phyloP scores from a whole-genome alignment of 2,888 invertebrate genomes.

The Dioctria linearis region DNA sequence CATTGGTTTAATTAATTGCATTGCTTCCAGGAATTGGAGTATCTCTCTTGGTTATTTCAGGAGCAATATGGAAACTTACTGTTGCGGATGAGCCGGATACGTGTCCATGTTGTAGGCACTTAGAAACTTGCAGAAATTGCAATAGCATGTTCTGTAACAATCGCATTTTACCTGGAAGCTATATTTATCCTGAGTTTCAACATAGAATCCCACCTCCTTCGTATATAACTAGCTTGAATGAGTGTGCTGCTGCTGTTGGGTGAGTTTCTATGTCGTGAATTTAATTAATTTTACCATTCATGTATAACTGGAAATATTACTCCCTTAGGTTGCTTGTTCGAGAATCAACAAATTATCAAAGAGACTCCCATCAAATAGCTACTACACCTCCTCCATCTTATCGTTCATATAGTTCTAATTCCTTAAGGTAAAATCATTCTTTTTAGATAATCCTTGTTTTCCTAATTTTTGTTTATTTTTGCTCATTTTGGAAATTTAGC shows the following conservation, averaged over 20 bases:
- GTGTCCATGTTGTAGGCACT: slow-evolving; percentile 77
- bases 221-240: slow-evolving; percentile 96
- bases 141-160: slow-evolving; percentile 80
- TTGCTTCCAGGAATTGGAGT: slow-evolving; percentile 87
- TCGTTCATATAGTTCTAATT: slow-evolving; percentile 87
- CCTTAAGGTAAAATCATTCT: slow-evolving; percentile 75
- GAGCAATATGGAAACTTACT: slow-evolving; percentile 93
- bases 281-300: slow-evolving; percentile 15
- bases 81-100: slow-evolving; percentile 81
- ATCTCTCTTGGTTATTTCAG: slow-evolving; percentile 92
- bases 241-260: slow-evolving; percentile 89
- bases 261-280: slow-evolving; percentile 61
- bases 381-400: slow-evolving; percentile 96
- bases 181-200: slow-evolving; percentile 97
- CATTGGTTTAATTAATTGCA: neutral
- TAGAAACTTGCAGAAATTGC: slow-evolving; percentile 72
- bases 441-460: neutral
- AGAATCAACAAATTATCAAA: neutral
- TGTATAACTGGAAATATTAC: neutral
- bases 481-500: neutral
- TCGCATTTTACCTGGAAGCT: slow-evolving; percentile 89
- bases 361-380: slow-evolving; percentile 63
- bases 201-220: slow-evolving; percentile 96
- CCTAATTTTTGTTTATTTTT: neutral
- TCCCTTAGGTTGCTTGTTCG: slow-evolving; percentile 16